Base-by-base conservation (phyloP, 2,113 vertebrate genomes). In the Marmota monax region DNA sequence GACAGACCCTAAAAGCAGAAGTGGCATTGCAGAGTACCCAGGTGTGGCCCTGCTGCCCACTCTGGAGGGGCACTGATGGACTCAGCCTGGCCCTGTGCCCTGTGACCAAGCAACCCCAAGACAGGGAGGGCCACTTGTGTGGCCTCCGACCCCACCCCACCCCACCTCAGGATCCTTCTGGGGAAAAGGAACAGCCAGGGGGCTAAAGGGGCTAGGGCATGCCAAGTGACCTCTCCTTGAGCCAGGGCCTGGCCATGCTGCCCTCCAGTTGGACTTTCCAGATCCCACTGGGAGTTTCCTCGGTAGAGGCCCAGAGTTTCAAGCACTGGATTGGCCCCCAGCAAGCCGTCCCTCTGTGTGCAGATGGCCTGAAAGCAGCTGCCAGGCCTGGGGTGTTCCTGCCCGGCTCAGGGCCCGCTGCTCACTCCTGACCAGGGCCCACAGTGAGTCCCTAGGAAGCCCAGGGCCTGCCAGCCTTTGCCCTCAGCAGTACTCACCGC, bases 401-500 rank as follows among this genome's bases (percentile, higher is more conserved):
- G 72, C n/a, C 73, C 37, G 73, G 56, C 73, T 78, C 42, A 2
- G 74, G 48, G 88, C 61, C 88, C 23, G 45, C 67, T 9, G 32
- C 25, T 39, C 34, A 69, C 48, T 58, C 45, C 73, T 45, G 45
- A 42, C 61, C 29, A 7, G 58, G 34, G 78, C 51, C 78, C 45
- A 22, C 34, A 23, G 69, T 10, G 14, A 16, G 25, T 16, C 34
- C 23, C 83, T 6, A 16, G 53, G n/a, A 20, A 42, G n/a, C 12
- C 20, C 63, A 65, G 63, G 13, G 74, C 48, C 48, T 48, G 61
- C 61, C 45, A 25, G 84, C 22, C 23, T 7, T 39, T 48, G 7
- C 4, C 39, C 82, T 29, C 39, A 37, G 17, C 42, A n/a, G 11
- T 65, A 91, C 94, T 99, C 95, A 99, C 99, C 99, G 97, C 99